A percentile compares a stretch with the other conserved stretches of the same genome.
These are phyloP conservation scores for Electrona antarctica DNA, from an alignment of 2,113 vertebrate genomes.

Conservation along the genomic window DNA sequence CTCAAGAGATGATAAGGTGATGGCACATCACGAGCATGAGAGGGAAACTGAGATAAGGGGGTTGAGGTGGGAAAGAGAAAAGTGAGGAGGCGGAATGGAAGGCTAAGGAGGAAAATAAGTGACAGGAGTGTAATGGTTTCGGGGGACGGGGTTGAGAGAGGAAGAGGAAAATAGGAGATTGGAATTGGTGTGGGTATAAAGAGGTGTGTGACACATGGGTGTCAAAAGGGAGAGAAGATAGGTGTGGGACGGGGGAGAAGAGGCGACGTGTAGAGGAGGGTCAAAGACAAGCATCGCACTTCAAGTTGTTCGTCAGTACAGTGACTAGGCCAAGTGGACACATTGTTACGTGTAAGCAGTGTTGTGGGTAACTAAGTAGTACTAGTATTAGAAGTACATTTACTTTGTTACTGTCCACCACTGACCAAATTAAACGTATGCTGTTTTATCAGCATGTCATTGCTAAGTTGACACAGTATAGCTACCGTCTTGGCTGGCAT, in stretches of 20 bases:
- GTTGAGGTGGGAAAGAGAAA: conserved; percentile 27
- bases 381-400: too few species aligned
- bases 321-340: conserved; percentile 1
- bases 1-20: conserved; percentile 60
- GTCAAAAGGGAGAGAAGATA: conserved; percentile 22
- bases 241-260: conserved; percentile 16
- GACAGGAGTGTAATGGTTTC: conserved; percentile 46
- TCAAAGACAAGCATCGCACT: conserved; percentile 31
- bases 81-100: conserved; percentile 22
- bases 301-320: not conserved
- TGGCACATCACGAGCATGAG: conserved; percentile 42
- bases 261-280: not conserved
- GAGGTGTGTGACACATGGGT: conserved; percentile 39
- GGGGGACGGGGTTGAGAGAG: conserved; percentile 22
- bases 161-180: conserved; percentile 22
- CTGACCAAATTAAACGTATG: too few species aligned
- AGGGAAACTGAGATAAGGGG: conserved; percentile 28
- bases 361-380: too few species aligned
- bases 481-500: not conserved
- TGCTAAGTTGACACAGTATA: not conserved
- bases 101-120: conserved; percentile 16
- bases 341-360: too few species aligned
- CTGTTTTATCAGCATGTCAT: not conserved
- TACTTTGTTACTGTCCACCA: too few species aligned
- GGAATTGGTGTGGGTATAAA: conserved; percentile 34